Evolutionary conservation across 2,888 invertebrate genomes (phyloP).

Genomic region (Nomada flava): DNA sequence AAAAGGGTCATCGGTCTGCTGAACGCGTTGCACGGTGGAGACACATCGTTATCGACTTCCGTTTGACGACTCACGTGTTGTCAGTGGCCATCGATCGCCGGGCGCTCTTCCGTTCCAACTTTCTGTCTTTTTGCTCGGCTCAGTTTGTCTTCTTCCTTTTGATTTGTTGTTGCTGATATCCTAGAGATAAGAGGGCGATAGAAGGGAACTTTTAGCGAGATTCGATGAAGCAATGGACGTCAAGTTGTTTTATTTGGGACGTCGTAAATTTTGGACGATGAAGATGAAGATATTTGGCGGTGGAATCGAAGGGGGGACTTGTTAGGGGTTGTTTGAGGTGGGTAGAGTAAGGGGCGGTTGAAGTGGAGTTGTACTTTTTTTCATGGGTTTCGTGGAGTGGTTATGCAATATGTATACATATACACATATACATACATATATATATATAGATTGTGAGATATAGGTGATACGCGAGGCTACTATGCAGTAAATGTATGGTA

Average conservation of each 20-base stretch:
- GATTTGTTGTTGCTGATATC: background rate
- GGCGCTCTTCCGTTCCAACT: background rate
- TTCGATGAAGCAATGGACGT: background rate
- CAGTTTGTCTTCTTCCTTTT: background rate
- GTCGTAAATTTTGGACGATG: conserved; percentile 3
- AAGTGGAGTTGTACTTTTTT: background rate
- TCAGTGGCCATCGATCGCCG: background rate
- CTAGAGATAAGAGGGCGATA: background rate
- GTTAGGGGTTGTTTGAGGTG: background rate
- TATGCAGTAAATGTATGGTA: background rate
- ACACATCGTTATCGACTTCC: conserved; percentile 58
- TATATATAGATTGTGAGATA: background rate
- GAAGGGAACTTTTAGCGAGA: background rate
- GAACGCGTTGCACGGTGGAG: background rate
- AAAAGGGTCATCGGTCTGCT: no score
- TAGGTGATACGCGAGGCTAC: background rate
- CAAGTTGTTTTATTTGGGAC: background rate
- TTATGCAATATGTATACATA: no score
- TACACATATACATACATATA: background rate
- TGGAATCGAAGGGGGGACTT: background rate
- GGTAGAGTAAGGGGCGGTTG: background rate
- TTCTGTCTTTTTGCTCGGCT: no score
- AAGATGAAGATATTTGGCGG: background rate
- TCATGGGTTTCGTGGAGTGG: conserved; percentile 1
- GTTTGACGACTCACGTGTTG: background rate